phyloP scores from a whole-genome alignment of 2,888 invertebrate genomes.

The Automeris io region DNA sequence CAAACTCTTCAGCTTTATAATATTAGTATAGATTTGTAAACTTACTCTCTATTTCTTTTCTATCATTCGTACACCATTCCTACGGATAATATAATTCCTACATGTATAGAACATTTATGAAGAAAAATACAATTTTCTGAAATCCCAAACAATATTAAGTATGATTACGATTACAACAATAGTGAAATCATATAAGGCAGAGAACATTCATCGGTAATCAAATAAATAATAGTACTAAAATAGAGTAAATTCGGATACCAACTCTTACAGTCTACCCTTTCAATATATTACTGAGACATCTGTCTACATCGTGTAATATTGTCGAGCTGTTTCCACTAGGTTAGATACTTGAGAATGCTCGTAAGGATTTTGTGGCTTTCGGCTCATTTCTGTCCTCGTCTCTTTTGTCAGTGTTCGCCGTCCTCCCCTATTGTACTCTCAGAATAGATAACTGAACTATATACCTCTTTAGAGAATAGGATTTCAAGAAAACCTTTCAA shows the following conservation, averaged over 20 bases:
- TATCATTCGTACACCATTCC: no score
- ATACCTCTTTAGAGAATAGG: conserved; percentile 28
- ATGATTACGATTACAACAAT: no score
- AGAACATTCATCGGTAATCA: background rate
- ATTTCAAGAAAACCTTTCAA: conserved; percentile 31
- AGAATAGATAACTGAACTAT: conserved; percentile 34
- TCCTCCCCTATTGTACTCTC: conserved; percentile 33
- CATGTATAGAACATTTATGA: no score
- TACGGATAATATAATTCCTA: no score
- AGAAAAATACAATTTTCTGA: no score
- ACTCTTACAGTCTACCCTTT: background rate
- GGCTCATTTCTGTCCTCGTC: conserved; percentile 33
- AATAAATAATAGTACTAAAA: background rate
- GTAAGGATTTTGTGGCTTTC: conserved; percentile 37
- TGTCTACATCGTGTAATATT: background rate
- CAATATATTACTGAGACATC: background rate
- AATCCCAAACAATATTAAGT: no score
- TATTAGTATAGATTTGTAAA: no score
- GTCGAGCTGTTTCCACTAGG: conserved; percentile 17
- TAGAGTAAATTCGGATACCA: background rate
- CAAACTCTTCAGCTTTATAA: no score
- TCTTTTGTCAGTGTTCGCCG: conserved; percentile 42
- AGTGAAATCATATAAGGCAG: no score
- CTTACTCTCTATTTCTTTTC: no score
- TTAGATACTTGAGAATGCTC: conserved; percentile 25